Evolutionary conservation across 2,113 vertebrate species (phyloP).

Genomic region (Xyrauchen texanus): DNA sequence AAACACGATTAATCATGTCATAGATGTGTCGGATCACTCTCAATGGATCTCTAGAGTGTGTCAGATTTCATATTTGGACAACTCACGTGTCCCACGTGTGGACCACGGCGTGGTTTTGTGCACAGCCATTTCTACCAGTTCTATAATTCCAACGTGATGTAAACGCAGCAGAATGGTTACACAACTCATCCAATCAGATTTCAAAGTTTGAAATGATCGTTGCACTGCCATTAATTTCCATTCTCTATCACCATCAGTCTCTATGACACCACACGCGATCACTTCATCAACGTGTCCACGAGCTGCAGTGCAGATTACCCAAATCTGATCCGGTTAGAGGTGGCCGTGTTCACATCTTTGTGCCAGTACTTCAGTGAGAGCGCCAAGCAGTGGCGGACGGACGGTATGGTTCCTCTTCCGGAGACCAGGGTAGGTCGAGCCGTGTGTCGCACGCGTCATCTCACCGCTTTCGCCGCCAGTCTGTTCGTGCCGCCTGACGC

Average conservation of each 20-base stretch:
- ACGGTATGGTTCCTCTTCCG: constrained; percentile 87
- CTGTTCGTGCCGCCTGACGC: constrained; percentile 86
- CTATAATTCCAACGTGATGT: too few relatives aligned
- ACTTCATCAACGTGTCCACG: constrained; percentile 88
- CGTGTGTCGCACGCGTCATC: constrained; percentile 89
- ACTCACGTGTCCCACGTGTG: too few relatives aligned
- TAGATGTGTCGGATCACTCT: too few relatives aligned
- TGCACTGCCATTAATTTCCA: background rate
- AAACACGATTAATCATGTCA: too few relatives aligned
- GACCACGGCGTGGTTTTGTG: too few relatives aligned
- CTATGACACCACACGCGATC: constrained; percentile 79
- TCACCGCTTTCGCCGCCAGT: constrained; percentile 90
- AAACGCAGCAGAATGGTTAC: too few relatives aligned
- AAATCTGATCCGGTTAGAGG: constrained; percentile 78
- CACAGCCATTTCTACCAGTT: too few relatives aligned
- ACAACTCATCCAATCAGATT: too few relatives aligned
- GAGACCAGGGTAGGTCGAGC: constrained; percentile 86
- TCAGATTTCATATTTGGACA: too few relatives aligned
- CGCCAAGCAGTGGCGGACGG: constrained; percentile 86
- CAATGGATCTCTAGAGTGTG: too few relatives aligned
- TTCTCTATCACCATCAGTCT: constrained; percentile 64
- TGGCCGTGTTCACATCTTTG: constrained; percentile 87
- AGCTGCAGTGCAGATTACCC: constrained; percentile 75
- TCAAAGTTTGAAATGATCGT: too few relatives aligned
- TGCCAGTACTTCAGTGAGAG: constrained; percentile 95